A percentile compares a stretch with the other conserved stretches of the same genome.
Conservation (phyloP, 1,140 invertebrate species). For the Cydia splendana region DNA sequence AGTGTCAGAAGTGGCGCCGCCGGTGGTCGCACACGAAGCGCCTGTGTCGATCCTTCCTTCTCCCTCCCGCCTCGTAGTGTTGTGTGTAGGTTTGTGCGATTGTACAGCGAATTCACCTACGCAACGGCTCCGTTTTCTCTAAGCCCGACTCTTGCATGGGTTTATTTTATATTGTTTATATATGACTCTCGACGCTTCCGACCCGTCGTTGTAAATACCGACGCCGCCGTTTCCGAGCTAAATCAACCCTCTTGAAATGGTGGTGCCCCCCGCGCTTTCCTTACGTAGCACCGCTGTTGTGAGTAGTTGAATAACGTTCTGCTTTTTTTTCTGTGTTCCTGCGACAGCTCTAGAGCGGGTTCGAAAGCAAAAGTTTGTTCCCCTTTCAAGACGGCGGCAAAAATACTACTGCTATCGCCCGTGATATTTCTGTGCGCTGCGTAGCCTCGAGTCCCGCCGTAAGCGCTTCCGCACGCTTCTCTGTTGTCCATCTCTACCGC, state of each 20-base stretch:
- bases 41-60: conserved; percentile 59
- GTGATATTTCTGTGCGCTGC: conserved; percentile 86
- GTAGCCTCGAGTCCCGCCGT: conserved; percentile 66
- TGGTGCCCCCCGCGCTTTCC: conserved; percentile 54
- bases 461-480: conserved; percentile 68
- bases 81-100: conserved; percentile 56
- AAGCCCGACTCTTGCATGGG: conserved; percentile 70
- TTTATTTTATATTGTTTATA: conserved; percentile 52
- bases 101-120: conserved; percentile 37
- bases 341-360: conserved; percentile 79
- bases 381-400: conserved; percentile 85
- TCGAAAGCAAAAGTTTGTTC: conserved; percentile 83
- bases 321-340: conserved; percentile 74
- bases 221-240: conserved; percentile 56
- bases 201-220: conserved; percentile 45
- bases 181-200: conserved; percentile 44
- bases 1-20: conserved; percentile 43
- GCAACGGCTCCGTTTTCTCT: conserved; percentile 53
- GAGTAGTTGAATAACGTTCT: conserved; percentile 60
- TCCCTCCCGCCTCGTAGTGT: conserved; percentile 46
- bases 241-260: conserved; percentile 80
- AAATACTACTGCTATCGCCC: conserved; percentile 84
- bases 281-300: conserved; percentile 47
- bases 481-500: conserved; percentile 57
- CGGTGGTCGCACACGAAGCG: conserved; percentile 69